Evolutionary conservation across 2,797 vertebrate genomes (phyloP).

Genomic region (Sparus aurata): DNA sequence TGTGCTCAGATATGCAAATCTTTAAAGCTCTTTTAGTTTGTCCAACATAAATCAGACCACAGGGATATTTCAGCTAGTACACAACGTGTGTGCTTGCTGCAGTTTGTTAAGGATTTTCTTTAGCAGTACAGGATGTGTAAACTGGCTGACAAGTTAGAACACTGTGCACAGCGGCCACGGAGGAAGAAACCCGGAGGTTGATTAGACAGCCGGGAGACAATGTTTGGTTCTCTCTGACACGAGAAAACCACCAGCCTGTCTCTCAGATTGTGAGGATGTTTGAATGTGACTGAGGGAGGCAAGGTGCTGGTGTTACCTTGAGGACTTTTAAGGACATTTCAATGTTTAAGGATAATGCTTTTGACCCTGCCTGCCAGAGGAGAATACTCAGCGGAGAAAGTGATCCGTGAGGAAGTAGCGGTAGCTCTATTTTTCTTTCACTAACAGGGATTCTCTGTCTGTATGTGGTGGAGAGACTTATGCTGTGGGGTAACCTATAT

Average conservation of each 20-base stretch:
- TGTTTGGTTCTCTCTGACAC: not conserved
- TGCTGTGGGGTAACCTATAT: not conserved
- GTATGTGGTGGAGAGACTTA: not conserved
- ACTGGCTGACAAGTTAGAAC: not conserved
- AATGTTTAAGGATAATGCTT: not conserved
- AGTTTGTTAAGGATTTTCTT: not conserved
- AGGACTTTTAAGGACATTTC: not conserved
- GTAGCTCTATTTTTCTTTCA: slow-evolving; percentile 1
- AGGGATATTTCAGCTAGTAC: not conserved
- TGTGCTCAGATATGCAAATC: slow-evolving; percentile 6
- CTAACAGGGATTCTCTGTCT: not conserved
- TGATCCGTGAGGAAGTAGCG: not conserved
- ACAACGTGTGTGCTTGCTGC: slow-evolving; percentile 1
- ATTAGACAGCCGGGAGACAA: not conserved
- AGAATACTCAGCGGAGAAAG: not conserved
- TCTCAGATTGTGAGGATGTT: not conserved
- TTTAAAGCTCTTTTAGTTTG: not conserved
- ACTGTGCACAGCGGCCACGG: not conserved
- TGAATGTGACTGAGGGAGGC: not conserved
- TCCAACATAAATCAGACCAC: not conserved
- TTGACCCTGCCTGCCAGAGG: not conserved
- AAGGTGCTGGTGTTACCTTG: not conserved
- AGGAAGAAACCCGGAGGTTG: not conserved
- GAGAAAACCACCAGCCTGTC: not conserved
- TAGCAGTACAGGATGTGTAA: not conserved